Base-by-base conservation (phyloP, 30 jellyfish, hydroid and myxozoan species). In the Aurelia aurita region DNA sequence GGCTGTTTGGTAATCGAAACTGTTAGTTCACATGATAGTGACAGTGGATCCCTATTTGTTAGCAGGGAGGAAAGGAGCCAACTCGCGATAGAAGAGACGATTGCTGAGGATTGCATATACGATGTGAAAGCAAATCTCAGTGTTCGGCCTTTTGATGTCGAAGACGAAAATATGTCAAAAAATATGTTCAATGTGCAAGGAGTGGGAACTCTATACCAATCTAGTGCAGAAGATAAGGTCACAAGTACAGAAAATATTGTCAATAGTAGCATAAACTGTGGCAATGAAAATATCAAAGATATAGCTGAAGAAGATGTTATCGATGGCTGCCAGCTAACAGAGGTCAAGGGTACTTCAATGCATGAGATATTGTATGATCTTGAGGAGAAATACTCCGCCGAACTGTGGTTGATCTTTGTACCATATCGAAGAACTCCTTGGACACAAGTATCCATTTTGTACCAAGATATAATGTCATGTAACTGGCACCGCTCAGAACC, bases 361-460 rank as follows among this genome's bases (percentile, higher is more conserved):
- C 57, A 23, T 13, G 76, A 18, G 5, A 27, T n/a, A 21, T 1
- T 75, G 20, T 14, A 11, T n/a, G 67, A 32, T 45, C 34, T 27
- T 5, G 66, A 53, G 1, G 35, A 45, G 65, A 75, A 31, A 8
- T 75, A 21, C 39, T 75, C 78, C 3, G 78, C 87, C 16, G 87
- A 75, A 43, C 15, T 75, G 64, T 75, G 87, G 87, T 64, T 75
- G 61, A 25, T 75, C 19, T 58, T 75, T n/a, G 75, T 62, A 4
- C 87, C 87, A 27, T 58, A 75, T 61, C 32, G 87, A 39, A 58
- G 78, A 58, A 22, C 9, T 28, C 77, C 87, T 28, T 75, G 87
- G 74, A 58, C 51, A 31, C 63, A 75, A 16, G 49, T 75, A 62
- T 75, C 87, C 0, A 68, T 75, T n/a, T 14, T 39, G 59, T 75